Evolutionary conservation across 2,113 vertebrate genomes (phyloP), one percentile per base, ranked within the genome.

Genomic region (Lamprologus speciosus): DNA sequence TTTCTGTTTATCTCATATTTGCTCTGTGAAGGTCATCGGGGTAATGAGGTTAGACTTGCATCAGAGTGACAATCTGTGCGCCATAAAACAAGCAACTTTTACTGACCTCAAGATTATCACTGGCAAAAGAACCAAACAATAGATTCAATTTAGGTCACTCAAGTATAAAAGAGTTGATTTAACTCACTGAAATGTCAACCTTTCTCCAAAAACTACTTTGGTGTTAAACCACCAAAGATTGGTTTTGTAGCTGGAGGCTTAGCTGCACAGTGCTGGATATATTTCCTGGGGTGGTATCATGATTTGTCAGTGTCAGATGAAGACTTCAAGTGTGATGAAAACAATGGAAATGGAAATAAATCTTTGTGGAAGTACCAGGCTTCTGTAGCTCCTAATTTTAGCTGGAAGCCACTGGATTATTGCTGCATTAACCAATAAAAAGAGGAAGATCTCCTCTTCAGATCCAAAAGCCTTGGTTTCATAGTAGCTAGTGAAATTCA

Each of bases 311-410:
- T 19, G 10, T 78, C 42, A 78, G 42, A 78, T 8, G 2, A 50
- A 28, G 16, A 12, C 42, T 50, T 75, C 42, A 78, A 78, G 23
- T 33, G 26, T 12, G 45, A 51, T 31, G 73, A 51, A 78, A 51
- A 51, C 73, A 78, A 31, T 33, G 73, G 42, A 75, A 75, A 75
- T 75, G 70, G 70, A 78, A 78, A 33, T 33, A 33, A 51, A 13
- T 31, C 10, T 12, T 78, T 31, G 10, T 33, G 26, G 73, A 51
- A 51, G 17, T n/a, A 50, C 0, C 0, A 51, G 42, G 17, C 26
- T 78, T 78, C 9, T 50, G 42, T 50, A 78, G 26, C 7, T 51
- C 17, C 17, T 78, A 78, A 78, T 51, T 78, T 78, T 78, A 51
- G 26, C 26, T 51, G 28, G 26, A 33, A 31, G 7, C 17, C 10